These are phyloP conservation scores for Barypeithes pellucidus DNA, from an alignment of 2,888 invertebrate genomes.

Conservation along the genomic window DNA sequence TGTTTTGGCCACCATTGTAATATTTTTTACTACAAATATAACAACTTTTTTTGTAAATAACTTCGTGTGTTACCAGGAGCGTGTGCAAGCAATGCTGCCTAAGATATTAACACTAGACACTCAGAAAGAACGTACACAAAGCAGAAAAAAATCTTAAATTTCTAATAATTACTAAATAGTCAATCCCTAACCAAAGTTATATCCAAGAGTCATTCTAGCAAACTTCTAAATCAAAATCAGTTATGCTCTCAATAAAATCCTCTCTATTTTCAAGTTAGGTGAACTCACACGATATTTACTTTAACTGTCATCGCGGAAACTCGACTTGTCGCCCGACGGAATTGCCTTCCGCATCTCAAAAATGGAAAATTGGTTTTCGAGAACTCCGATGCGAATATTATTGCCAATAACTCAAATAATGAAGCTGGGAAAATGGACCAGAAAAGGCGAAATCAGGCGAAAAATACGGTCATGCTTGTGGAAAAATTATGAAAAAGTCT, in stretches of 20 bases:
- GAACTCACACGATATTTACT: constrained; percentile 17
- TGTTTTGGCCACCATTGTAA: too few relatives aligned
- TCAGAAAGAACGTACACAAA: too few relatives aligned
- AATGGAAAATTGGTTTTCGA: constrained; percentile 36
- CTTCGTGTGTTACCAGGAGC: too few relatives aligned
- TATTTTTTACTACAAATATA: too few relatives aligned
- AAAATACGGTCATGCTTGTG: constrained; percentile 21
- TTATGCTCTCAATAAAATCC: neutral
- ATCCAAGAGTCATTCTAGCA: too few relatives aligned
- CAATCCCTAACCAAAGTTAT: too few relatives aligned
- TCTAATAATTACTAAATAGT: too few relatives aligned
- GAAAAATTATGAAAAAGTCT: constrained; percentile 13
- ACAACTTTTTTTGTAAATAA: too few relatives aligned
- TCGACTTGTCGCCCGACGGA: constrained; percentile 26
- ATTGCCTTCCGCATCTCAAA: constrained; percentile 32
- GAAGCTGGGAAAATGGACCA: constrained; percentile 25
- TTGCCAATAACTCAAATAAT: constrained; percentile 36
- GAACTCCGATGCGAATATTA: constrained; percentile 37
- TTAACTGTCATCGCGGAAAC: constrained; percentile 14
- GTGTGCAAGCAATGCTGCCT: too few relatives aligned
- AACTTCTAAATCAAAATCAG: neutral
- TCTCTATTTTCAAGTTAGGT: constrained; percentile 13
- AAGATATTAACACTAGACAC: too few relatives aligned
- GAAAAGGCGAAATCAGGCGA: constrained; percentile 31
- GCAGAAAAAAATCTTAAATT: too few relatives aligned